phyloP scores from a whole-genome alignment of 2,888 invertebrate species.

The Eristalinus aeneus region DNA sequence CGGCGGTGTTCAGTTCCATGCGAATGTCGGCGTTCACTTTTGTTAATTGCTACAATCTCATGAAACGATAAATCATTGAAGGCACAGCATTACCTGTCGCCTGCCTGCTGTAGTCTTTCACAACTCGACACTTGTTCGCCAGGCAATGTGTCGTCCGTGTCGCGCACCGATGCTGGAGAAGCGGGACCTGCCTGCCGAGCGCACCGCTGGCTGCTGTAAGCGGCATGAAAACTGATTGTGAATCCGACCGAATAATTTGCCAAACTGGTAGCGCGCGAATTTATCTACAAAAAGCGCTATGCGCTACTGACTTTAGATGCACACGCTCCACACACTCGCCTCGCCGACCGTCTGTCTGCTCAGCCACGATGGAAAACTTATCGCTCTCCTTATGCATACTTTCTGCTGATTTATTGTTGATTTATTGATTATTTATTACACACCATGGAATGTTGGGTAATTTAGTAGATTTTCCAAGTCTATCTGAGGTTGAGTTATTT shows the following conservation, averaged over 20 bases:
- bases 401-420: conserved; percentile 67
- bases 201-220: conserved; percentile 1
- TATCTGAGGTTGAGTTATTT: conserved; percentile 46
- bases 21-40: conserved; percentile 69
- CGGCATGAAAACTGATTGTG: conserved; percentile 58
- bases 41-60: conserved; percentile 71
- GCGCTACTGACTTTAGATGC: conserved; percentile 50
- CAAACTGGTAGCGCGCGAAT: conserved; percentile 61
- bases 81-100: conserved; percentile 68
- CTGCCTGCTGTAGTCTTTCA: conserved; percentile 67
- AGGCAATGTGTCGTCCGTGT: conserved; percentile 56
- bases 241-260: conserved; percentile 66
- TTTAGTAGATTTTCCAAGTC: conserved; percentile 47
- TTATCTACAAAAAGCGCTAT: conserved; percentile 56
- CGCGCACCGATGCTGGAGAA: conserved; percentile 18
- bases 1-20: conserved; percentile 12
- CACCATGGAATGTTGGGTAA: conserved; percentile 67
- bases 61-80: conserved; percentile 69
- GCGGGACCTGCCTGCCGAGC: not conserved
- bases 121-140: conserved; percentile 69
- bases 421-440: conserved; percentile 68
- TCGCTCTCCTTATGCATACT: conserved; percentile 66
- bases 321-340: not conserved
- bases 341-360: not conserved
- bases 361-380: conserved; percentile 51